Base-by-base conservation (phyloP, 2,888 invertebrate species). In the Falcaria lacertinaria region DNA sequence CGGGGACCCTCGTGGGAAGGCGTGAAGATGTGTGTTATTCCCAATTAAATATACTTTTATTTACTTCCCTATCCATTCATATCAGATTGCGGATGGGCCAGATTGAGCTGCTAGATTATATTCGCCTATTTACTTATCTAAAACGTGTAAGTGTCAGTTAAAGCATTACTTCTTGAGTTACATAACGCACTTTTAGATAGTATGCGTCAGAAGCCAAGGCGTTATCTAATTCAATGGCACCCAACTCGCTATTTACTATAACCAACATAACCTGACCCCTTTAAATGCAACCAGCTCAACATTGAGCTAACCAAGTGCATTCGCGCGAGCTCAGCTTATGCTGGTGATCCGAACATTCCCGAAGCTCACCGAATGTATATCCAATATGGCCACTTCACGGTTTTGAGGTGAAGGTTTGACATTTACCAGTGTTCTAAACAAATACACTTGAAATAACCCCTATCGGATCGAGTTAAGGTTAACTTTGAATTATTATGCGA, bases 361-460 rank as follows among this genome's bases (percentile, higher is more conserved):
- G 63, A 81, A 63, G 60, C 48, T 42, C 48, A 48, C 69, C 85
- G 83, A 86, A 64, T 55, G 60, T 50, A 49, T 59, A 6, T n/a
- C 77, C 71, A 86, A 84, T 60, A 85, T 86, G 85, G 85, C 85
- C 75, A 60, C 81, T 80, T 83, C 87, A 84, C 76, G 80, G 82
- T 87, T 88, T 88, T 85, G 85, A 89, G 88, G 88, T 89, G 85
- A 88, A 88, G 88, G 88, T 86, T 87, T 87, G 84, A 82, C 83
- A 86, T 88, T 87, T 86, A 74, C 70, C 75, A 69, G 70, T 76
- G 72, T 76, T 78, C 74, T 76, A 77, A 80, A 68, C 66, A 61
- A 63, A 70, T 67, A 56, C 48, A 54, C 60, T 47, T 47, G 53
- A 53, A 47, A 60, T 57, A 46, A 48, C 43, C 56, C 51, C 44